Evolutionary conservation across 1,140 invertebrate species (phyloP), one percentile per base, ranked within the genome.

Genomic region (Capitella teleta): DNA sequence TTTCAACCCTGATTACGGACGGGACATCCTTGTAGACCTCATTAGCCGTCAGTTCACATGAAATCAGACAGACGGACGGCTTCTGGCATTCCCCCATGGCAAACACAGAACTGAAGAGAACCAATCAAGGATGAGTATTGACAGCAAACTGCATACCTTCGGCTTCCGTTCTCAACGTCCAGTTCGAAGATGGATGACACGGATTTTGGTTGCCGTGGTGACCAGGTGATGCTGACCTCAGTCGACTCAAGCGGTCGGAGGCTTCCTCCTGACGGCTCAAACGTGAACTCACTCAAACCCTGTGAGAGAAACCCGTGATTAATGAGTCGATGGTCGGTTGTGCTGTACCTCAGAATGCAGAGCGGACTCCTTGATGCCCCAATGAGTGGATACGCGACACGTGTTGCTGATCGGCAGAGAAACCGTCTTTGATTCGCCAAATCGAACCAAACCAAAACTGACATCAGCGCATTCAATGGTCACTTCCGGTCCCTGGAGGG

Each of bases 371-470:
- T 14, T 6, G 14, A 49, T 49, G 12, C 28, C 12, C 34, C 36
- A 41, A 5, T 4, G 5, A 12, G 50, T 36, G 36, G 47, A 56
- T 38, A 60, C 50, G 34, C 62, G 57, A 5, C 57, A 59, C 10
- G 23, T 42, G 56, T 66, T 70, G 32, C 55, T 57, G 12, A 70
- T 37, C 21, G 60, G 62, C 12, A 70, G 32, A 23, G 57, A 45
- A 21, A 45, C 58, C 21, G 34, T 41, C 14, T 53, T 58, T 3
- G 46, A 45, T 18, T 61, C 36, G n/a, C 66, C 65, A 10, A 67
- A 43, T 21, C 59, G 49, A 8, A 67, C 60, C 26, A 70, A 54
- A 37, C 66, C 67, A 61, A 70, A 67, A 55, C 68, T 61, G 24
- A 70, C 34, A 34, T 61, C 59, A 5, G 64, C 56, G 23, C 64